Evolutionary conservation across 2,888 invertebrate species (phyloP), one percentile per base, ranked within the genome.

Genomic region (Ophion obscuratus): DNA sequence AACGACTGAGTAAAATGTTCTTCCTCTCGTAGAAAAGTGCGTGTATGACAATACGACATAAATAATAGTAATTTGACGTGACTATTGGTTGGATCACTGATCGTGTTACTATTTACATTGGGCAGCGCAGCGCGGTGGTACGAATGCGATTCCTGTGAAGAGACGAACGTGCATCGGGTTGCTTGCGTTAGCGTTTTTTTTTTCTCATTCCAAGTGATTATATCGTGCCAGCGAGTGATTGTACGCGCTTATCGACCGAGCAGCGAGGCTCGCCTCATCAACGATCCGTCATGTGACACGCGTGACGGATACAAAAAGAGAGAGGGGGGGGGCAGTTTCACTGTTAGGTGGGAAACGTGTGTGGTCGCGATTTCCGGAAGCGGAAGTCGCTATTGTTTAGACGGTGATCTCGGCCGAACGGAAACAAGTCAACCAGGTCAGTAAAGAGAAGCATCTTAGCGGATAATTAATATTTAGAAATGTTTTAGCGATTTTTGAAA

Each of bases 401-500:
- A 83, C 78, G 66, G 47, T 83, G 27, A 81, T 67, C 68, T 73
- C 77, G 80, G 77, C 70, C 47, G 73, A 78, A 40, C 80, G 86
- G 53, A 83, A 77, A 83, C 80, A 83, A 73, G 67, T 76, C 57
- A 83, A 83, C 77, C 86, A 86, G 86, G 86, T 86, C 59, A 86
- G 86, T 83, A 80, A n/a, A 71, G 40, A 81, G 40, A 47, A 64
- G n/a, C 17, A 75, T 82, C 78, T 79, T 40, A 47, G 75, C 74
- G 79, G 20, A 67, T 57, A 70, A 53, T 53, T 14, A 5, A 53
- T 5, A 17, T 17, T 6, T 5, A 40, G 9, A 17, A 53, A 14
- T 53, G 14, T 53, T 53, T 53, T 17, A 4, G 17, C 17, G 5
- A 53, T 53, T 14, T 17, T 53, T 17, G 17, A 5, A 53, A 53